Evolutionary conservation across 1,140 invertebrate genomes (phyloP), one percentile per base, ranked within the genome.

Genomic region (Drosophila jambulina): DNA sequence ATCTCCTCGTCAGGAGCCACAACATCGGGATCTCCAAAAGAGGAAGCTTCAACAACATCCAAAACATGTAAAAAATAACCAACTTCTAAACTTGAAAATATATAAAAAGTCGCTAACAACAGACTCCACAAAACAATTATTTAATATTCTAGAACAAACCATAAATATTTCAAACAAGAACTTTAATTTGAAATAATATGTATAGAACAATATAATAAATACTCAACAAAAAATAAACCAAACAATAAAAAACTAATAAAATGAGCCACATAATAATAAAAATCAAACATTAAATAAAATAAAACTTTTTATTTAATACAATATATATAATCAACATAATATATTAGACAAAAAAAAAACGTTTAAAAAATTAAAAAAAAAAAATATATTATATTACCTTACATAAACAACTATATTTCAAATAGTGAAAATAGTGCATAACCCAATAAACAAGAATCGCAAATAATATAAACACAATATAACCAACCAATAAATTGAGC

Each of bases 351-450:
- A 60, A 32, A 21, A 19, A 53, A 53, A 34, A 21, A n/a, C 12
- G 5, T 23, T 23, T 21, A 34, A 53, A 34, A 36, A 10, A 8
- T 2, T 34, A 13, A 54, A 54, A 36, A 53, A 36, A 23, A 36
- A 1, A 36, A 17, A 21, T 15, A 27, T 27, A 34, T 34, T 34
- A 54, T n/a, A n/a, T 15, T 59, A 60, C 7, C 2, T 25, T 13
- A 43, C 40, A 36, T 27, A 27, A 60, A 46, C 12, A 40, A 63
- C 53, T 64, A 59, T 64, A 48, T 27, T 38, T 56, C 13, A 72
- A 58, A 45, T 72, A 72, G 64, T 38, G 17, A 19, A 36, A 58
- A 17, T 58, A 75, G 78, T 85, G 70, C 40, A n/a, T 43, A 43
- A 12, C n/a, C 76, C 69, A 25, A 62, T 56, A 45, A 62, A 78